phyloP scores from a whole-genome alignment of 2,888 invertebrate species.

The Netelia fuscicornis region DNA sequence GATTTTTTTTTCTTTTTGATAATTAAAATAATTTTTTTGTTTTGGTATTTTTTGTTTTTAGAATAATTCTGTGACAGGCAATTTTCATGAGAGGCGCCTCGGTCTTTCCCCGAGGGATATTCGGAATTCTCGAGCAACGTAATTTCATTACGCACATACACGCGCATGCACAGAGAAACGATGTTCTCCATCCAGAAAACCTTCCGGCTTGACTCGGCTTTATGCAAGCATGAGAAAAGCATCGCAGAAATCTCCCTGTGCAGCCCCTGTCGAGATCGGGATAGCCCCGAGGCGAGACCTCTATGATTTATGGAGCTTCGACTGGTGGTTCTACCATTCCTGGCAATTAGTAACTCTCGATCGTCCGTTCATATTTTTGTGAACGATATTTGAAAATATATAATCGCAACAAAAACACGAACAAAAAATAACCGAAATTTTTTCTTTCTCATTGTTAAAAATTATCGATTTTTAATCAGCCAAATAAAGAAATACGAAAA shows the following conservation, averaged over 20 bases:
- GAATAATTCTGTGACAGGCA: background rate
- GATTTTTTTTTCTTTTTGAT: too few relatives aligned
- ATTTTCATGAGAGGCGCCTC: background rate
- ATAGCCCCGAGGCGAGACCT: constrained; percentile 16
- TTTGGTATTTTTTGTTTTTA: background rate
- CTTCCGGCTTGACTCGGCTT: background rate
- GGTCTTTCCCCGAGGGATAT: background rate
- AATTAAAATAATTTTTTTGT: background rate
- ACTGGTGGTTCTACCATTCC: background rate
- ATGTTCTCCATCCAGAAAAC: background rate
- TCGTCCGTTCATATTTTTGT: constrained; percentile 35
- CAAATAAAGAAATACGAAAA: too few relatives aligned
- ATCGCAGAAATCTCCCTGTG: constrained; percentile 24
- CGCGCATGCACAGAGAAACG: too few relatives aligned
- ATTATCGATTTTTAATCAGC: too few relatives aligned
- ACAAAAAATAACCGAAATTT: too few relatives aligned
- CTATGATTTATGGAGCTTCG: constrained; percentile 50
- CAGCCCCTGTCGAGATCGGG: constrained; percentile 18
- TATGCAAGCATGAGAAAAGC: constrained; percentile 24
- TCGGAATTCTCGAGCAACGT: background rate
- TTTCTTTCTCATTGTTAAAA: too few relatives aligned
- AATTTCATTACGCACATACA: too few relatives aligned
- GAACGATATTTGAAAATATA: constrained; percentile 25
- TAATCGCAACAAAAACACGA: too few relatives aligned
- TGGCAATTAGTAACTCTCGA: constrained; percentile 42